Evolutionary conservation across 1,140 invertebrate genomes (phyloP).

Genomic region (Anadara kagoshimensis): DNA sequence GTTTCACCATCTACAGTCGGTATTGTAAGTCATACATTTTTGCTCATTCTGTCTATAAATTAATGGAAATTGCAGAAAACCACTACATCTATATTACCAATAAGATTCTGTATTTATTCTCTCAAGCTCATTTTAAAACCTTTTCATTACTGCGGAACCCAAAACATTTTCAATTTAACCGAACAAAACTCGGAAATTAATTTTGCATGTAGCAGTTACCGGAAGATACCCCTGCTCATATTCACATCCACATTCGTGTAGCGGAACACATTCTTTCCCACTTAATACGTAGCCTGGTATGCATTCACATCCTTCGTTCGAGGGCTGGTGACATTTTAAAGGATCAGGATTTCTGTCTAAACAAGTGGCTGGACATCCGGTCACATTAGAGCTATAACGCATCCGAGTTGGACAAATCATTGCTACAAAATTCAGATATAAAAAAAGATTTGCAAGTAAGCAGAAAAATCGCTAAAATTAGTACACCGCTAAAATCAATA

Average conservation of each 20-base stretch:
- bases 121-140: too few relatives aligned
- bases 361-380: constrained; percentile 38
- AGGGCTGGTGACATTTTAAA: constrained; percentile 13
- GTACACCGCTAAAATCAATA: too few relatives aligned
- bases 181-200: too few relatives aligned
- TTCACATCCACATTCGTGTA: constrained; percentile 38
- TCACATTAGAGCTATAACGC: constrained; percentile 34
- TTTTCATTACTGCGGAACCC: too few relatives aligned
- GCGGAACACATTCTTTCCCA: constrained; percentile 35
- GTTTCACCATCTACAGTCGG: too few relatives aligned
- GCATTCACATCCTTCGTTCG: constrained; percentile 42
- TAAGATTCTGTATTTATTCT: too few relatives aligned
- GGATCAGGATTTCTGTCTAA: constrained; percentile 22
- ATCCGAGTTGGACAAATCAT: constrained; percentile 30
- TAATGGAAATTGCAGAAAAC: too few relatives aligned
- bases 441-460: neutral
- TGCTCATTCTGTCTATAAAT: too few relatives aligned
- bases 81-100: too few relatives aligned
- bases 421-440: too few relatives aligned
- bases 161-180: too few relatives aligned
- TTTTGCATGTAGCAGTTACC: constrained; percentile 26
- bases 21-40: too few relatives aligned
- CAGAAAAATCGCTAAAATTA: neutral
- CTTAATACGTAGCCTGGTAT: constrained; percentile 40
- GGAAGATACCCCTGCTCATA: constrained; percentile 25